A percentile compares a stretch with the other conserved stretches of the same genome.
These are phyloP conservation scores for Vannuccia rotundouncinata DNA, from an alignment of 2,888 invertebrate species.

Conservation along the genomic window DNA sequence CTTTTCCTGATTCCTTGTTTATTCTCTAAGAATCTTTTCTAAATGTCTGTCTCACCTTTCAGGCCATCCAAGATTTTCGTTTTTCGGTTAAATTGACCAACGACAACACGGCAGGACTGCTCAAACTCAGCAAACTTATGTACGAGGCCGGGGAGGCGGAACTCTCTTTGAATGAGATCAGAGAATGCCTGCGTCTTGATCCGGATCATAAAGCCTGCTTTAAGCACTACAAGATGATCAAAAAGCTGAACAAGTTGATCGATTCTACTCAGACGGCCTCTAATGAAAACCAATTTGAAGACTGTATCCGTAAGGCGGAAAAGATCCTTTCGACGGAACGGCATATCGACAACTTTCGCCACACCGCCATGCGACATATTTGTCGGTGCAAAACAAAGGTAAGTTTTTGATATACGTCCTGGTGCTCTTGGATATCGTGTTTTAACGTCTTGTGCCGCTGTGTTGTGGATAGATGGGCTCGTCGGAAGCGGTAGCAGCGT, in stretches of 20 bases:
- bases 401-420: slow-evolving; percentile 58
- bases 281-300: slow-evolving; percentile 48
- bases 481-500: slow-evolving; percentile 67
- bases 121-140: slow-evolving; percentile 66
- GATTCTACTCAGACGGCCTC: slow-evolving; percentile 56
- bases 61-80: slow-evolving; percentile 82
- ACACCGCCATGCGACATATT: slow-evolving; percentile 67
- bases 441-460: slow-evolving; percentile 61
- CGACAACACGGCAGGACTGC: slow-evolving; percentile 81
- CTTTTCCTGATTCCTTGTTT: not conserved
- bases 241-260: slow-evolving; percentile 75
- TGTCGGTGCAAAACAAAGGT: slow-evolving; percentile 68
- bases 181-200: slow-evolving; percentile 91
- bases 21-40: no score
- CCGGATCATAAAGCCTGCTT: slow-evolving; percentile 95
- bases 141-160: slow-evolving; percentile 85
- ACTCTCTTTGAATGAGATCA: slow-evolving; percentile 80
- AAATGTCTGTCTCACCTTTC: slow-evolving; percentile 52
- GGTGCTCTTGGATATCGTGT: slow-evolving; percentile 59
- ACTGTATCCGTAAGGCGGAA: slow-evolving; percentile 61
- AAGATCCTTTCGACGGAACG: slow-evolving; percentile 65
- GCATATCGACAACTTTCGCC: slow-evolving; percentile 59
- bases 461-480: slow-evolving; percentile 51
- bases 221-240: slow-evolving; percentile 87
- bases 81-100: slow-evolving; percentile 79